phyloP scores from a whole-genome alignment of 2,113 vertebrate genomes.

The Euleptes europaea region DNA sequence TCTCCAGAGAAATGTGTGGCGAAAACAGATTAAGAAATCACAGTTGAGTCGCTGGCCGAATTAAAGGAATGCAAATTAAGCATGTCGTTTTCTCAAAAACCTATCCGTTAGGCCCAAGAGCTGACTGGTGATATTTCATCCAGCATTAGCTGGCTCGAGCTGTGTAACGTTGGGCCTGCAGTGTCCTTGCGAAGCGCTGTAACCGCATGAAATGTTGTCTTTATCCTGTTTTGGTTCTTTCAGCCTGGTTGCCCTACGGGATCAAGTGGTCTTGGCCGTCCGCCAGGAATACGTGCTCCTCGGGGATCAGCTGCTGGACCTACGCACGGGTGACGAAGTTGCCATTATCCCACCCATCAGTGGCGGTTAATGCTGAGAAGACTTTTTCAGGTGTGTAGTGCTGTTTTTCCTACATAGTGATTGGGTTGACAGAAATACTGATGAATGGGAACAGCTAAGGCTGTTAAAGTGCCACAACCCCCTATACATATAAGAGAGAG shows the following conservation, averaged over 20 bases:
- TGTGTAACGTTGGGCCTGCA: background rate
- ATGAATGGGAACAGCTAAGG: background rate
- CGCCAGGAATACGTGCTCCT: constrained; percentile 88
- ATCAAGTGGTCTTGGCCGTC: constrained; percentile 89
- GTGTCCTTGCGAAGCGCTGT: background rate
- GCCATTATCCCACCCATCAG: constrained; percentile 94
- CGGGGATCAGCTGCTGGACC: constrained; percentile 79
- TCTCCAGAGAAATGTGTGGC: background rate
- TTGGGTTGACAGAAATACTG: background rate
- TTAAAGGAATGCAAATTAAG: background rate
- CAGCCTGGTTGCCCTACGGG: constrained; percentile 79
- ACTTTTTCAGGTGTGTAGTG: constrained; percentile 46
- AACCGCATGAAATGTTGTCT: background rate
- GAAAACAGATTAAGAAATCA: background rate
- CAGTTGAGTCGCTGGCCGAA: no score
- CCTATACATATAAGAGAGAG: background rate
- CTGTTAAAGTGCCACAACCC: background rate
- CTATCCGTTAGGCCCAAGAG: background rate
- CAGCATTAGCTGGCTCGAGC: background rate
- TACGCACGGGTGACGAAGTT: constrained; percentile 89
- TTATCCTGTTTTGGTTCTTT: constrained; percentile 20
- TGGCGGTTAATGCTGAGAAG: constrained; percentile 79
- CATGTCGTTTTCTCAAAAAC: background rate
- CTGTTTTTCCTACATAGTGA: background rate
- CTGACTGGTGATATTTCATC: background rate